A percentile compares a stretch with the other conserved stretches of the same genome.
phyloP scores from a whole-genome alignment of 2,797 vertebrate species.

The Arrhamphus sclerolepis region DNA sequence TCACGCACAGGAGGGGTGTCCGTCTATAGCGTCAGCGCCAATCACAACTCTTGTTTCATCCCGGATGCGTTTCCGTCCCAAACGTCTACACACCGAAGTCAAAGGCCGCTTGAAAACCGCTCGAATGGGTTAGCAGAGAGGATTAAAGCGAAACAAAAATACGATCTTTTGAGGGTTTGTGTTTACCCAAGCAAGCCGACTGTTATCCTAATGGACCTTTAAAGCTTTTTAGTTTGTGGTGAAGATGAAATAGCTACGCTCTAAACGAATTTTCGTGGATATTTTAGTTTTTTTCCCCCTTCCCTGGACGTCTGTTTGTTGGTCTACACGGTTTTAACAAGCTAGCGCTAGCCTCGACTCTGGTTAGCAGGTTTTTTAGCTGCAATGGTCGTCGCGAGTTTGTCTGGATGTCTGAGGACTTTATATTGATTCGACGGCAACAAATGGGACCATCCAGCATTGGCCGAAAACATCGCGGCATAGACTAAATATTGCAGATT shows the following conservation, averaged over 20 bases:
- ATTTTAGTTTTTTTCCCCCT: slow-evolving; percentile 62
- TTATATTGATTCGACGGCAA: slow-evolving; percentile 74
- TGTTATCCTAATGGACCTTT: slow-evolving; percentile 48
- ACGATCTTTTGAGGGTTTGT: slow-evolving; percentile 72
- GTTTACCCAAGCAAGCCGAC: slow-evolving; percentile 39
- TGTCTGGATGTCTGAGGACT: slow-evolving; percentile 79
- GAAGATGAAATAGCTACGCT: slow-evolving; percentile 60
- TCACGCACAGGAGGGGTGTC: slow-evolving; percentile 30
- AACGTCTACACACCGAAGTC: slow-evolving; percentile 72
- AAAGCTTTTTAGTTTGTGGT: slow-evolving; percentile 43
- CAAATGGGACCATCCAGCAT: slow-evolving; percentile 86
- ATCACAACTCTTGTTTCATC: slow-evolving; percentile 68
- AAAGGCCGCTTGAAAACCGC: slow-evolving; percentile 82
- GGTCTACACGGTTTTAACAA: slow-evolving; percentile 68
- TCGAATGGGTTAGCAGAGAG: slow-evolving; percentile 76
- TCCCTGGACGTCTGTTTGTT: slow-evolving; percentile 67
- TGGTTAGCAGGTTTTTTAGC: slow-evolving; percentile 62
- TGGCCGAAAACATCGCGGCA: slow-evolving; percentile 74
- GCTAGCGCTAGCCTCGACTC: slow-evolving; percentile 69
- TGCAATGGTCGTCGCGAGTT: slow-evolving; percentile 76
- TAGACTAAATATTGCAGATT: slow-evolving; percentile 63
- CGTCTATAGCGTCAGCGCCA: slow-evolving; percentile 67
- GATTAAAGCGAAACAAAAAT: slow-evolving; percentile 78
- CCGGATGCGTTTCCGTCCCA: slow-evolving; percentile 64
- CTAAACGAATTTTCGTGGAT: slow-evolving; percentile 64